Conservation (phyloP, 1,140 invertebrate species). For the Papilio helenus region DNA sequence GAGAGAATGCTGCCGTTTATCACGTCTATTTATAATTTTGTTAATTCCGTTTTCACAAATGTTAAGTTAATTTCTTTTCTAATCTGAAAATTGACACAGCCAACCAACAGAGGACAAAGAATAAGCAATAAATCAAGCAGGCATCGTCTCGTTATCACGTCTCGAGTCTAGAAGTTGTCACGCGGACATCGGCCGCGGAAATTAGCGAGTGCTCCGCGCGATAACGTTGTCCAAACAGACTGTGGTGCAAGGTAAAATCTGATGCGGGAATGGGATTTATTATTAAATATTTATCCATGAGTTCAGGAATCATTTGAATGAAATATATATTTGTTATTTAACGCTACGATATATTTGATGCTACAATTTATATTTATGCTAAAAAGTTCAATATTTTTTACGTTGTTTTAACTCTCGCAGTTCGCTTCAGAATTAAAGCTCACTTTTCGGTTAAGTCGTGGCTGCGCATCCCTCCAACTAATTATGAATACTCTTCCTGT, state of each 20-base stretch:
- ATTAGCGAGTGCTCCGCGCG: conserved; percentile 78
- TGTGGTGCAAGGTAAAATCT: conserved; percentile 49
- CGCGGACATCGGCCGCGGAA: conserved; percentile 71
- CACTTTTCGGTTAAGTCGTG: conserved; percentile 51
- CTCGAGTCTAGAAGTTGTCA: conserved; percentile 69
- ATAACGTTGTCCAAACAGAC: conserved; percentile 70
- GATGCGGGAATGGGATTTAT: conserved; percentile 27
- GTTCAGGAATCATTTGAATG: too few species aligned
- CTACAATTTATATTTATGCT: not conserved
- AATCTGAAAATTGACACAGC: not conserved
- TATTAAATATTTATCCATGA: not conserved
- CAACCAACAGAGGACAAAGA: conserved; percentile 38
- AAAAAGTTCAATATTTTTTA: not conserved
- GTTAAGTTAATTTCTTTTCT: not conserved
- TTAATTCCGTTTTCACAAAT: not conserved
- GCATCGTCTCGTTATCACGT: conserved; percentile 69
- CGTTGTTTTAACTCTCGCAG: conserved; percentile 10
- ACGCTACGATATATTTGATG: not conserved
- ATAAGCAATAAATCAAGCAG: conserved; percentile 73
- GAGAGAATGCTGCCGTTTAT: not conserved
- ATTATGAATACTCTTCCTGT: conserved; percentile 66
- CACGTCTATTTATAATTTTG: not conserved
- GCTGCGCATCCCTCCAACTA: conserved; percentile 75
- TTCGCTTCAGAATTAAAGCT: conserved; percentile 29
- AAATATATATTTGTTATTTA: not conserved